Conservation (phyloP, 2,888 invertebrate genomes). For the Leptopilina myrica region DNA sequence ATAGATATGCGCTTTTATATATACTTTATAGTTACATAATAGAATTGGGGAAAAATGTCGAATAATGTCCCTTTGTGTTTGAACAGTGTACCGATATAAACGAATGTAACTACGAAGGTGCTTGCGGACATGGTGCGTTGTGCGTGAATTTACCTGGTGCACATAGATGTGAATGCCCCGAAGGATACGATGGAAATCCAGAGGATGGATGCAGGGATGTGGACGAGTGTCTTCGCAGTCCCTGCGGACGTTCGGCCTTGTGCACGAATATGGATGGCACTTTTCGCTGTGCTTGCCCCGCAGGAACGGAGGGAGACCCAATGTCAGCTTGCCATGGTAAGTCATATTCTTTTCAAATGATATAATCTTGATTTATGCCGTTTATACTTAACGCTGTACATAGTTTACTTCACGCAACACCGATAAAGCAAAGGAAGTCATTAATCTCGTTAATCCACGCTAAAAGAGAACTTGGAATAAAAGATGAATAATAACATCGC, state of each 20-base stretch:
- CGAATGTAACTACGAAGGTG: slow-evolving; percentile 85
- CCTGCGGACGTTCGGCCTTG: slow-evolving; percentile 88
- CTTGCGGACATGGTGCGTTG: slow-evolving; percentile 88
- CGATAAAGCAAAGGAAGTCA: slow-evolving; percentile 1
- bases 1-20: not conserved
- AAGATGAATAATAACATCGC: slow-evolving; percentile 9
- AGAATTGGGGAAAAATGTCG: not conserved
- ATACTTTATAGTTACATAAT: not conserved
- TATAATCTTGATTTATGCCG: slow-evolving; percentile 29
- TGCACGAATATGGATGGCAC: slow-evolving; percentile 89
- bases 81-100: slow-evolving; percentile 88
- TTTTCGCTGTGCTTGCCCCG: slow-evolving; percentile 89
- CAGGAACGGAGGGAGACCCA: slow-evolving; percentile 90
- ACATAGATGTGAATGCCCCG: slow-evolving; percentile 90
- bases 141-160: slow-evolving; percentile 90
- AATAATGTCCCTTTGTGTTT: slow-evolving; percentile 4
- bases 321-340: slow-evolving; percentile 86
- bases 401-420: slow-evolving; percentile 34
- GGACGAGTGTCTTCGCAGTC: slow-evolving; percentile 85
- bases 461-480: slow-evolving; percentile 27
- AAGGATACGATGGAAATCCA: slow-evolving; percentile 89
- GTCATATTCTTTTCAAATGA: slow-evolving; percentile 48
- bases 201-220: slow-evolving; percentile 86
- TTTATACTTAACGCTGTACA: slow-evolving; percentile 31
- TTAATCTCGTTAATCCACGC: slow-evolving; percentile 24